Base-by-base conservation (phyloP, 2,888 invertebrate species). In the Idaea straminata region DNA sequence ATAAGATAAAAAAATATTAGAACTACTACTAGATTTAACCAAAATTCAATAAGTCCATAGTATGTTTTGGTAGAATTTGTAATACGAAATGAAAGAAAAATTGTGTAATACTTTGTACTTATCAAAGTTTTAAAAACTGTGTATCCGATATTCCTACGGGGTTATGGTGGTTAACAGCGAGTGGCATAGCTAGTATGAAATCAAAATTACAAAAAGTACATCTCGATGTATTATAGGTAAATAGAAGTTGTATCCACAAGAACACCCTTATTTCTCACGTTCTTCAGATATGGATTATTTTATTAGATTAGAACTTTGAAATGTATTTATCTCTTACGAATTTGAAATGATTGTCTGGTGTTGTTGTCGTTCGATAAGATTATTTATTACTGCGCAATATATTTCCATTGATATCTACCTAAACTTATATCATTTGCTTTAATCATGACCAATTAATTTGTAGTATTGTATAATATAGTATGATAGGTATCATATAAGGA, bases 261-360 rank as follows among this genome's bases (percentile, higher is more conserved):
- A 47, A 47, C 7, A 47, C 47, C 10, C 47, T 47, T 47, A 47
- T 47, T 47, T 47, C 47, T 47, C 47, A 47, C 13, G 47, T 47
- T 47, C 47, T 25, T 47, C 47, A 47, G 47, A 47, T 47, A 47
- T 47, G 47, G 47, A 47, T 47, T 47, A 47, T 47, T 47, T 47
- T 47, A 47, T 47, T 47, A 47, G 47, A 47, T 47, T 47, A 47
- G 47, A 47, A 47, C 47, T 47, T 47, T 47, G 47, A 47, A 47
- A 47, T 10, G 47, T 47, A 47, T 47, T 47, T 47, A 47, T 47
- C 47, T 10, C 47, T 10, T 13, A 47, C 47, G 10, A 47, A 47
- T 47, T 47, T 47, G 5, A 47, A 47, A 47, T 47, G 47, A 47
- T 47, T 47, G 36, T 36, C 36, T 36, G 47, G 7, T 13, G 47